These are phyloP conservation scores for Arenicola marina DNA, from an alignment of 2,888 invertebrate genomes.

Conservation along the genomic window DNA sequence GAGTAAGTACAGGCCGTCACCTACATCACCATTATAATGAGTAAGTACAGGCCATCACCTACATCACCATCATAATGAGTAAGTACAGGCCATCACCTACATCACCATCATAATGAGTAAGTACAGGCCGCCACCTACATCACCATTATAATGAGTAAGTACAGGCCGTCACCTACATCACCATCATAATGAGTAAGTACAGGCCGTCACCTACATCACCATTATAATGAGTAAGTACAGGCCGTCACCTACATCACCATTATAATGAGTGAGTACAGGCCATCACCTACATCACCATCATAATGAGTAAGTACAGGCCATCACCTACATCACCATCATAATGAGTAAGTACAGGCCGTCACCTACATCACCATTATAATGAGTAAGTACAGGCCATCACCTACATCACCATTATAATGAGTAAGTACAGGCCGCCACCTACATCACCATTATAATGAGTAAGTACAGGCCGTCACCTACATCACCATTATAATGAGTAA, in stretches of 20 bases:
- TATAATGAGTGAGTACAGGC: too few species aligned
- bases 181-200: too few species aligned
- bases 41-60: conserved; percentile 21
- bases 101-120: too few species aligned
- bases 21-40: too few species aligned
- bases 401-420: too few species aligned
- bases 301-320: conserved; percentile 13
- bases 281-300: conserved; percentile 18
- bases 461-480: neutral
- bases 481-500: too few species aligned
- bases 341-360: conserved; percentile 21
- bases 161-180: too few species aligned
- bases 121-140: conserved; percentile 23
- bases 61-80: conserved; percentile 22
- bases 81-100: neutral
- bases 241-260: too few species aligned
- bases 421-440: conserved; percentile 22
- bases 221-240: conserved; percentile 15
- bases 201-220: conserved; percentile 20
- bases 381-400: conserved; percentile 11
- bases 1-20: conserved; percentile 10
- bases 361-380: conserved; percentile 21
- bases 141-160: conserved; percentile 18
- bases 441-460: conserved; percentile 22
- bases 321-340: too few species aligned